These are phyloP conservation scores for Suillia variegata DNA, from an alignment of 2,888 invertebrate genomes.

Conservation along the genomic window DNA sequence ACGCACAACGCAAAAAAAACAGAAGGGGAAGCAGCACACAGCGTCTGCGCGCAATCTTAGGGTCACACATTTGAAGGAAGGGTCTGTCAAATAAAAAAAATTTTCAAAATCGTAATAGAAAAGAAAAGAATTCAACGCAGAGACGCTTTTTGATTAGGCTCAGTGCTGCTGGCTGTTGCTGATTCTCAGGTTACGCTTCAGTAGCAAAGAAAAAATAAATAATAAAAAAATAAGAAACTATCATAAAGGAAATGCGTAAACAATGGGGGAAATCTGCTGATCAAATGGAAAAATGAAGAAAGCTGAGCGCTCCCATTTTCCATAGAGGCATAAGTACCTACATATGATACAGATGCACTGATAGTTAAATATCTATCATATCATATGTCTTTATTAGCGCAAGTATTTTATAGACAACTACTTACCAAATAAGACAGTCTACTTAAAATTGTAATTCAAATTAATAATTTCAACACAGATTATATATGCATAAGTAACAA, in stretches of 20 bases:
- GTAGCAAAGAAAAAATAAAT: constrained; percentile 12
- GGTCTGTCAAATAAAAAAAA: neutral
- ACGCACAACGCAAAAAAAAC: neutral
- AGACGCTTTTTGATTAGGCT: constrained; percentile 24
- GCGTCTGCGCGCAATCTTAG: constrained; percentile 34
- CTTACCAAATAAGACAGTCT: no score
- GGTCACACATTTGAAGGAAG: constrained; percentile 23
- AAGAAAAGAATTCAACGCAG: constrained; percentile 23
- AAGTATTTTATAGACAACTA: no score
- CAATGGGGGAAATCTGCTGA: constrained; percentile 20
- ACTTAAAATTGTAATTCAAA: no score
- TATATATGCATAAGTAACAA: no score
- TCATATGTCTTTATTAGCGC: no score
- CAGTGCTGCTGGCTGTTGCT: constrained; percentile 14
- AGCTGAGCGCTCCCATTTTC: constrained; percentile 10
- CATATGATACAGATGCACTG: constrained; percentile 6
- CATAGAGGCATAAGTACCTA: neutral
- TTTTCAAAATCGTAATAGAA: constrained; percentile 3
- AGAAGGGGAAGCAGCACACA: constrained; percentile 16
- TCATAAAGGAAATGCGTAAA: neutral
- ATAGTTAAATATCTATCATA: neutral
- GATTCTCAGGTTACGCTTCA: constrained; percentile 18
- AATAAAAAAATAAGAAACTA: neutral
- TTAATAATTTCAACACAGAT: no score
- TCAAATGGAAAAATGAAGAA: constrained; percentile 1